These are phyloP conservation scores for Orbicella faveolata DNA, from an alignment of 64 coral and sea anemone species.

Conservation along the genomic window DNA sequence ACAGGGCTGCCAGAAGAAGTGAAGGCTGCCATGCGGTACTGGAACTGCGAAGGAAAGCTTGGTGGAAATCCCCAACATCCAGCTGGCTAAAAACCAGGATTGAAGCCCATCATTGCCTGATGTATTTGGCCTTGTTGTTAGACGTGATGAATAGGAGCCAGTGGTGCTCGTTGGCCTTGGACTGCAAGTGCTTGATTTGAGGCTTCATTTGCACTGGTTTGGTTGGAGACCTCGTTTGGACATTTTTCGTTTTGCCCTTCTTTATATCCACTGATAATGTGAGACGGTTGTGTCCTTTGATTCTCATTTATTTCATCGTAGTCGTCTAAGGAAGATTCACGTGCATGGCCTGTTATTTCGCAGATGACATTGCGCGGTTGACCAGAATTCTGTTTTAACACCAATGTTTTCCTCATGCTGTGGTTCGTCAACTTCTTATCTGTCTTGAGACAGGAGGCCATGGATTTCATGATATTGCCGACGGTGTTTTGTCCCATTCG, in stretches of 20 bases:
- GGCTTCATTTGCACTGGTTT: no score
- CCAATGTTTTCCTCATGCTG: no score
- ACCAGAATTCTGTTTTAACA: no score
- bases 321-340: no score
- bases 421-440: conserved; percentile 54
- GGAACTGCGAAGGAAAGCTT: conserved; percentile 1
- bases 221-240: neutral
- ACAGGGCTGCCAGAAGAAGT: no score
- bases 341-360: no score
- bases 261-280: neutral
- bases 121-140: conserved; percentile 7
- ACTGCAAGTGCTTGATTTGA: conserved; percentile 3
- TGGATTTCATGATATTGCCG: conserved; percentile 62
- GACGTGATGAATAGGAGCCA: neutral
- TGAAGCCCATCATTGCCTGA: neutral
- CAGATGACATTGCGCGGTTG: no score
- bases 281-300: neutral
- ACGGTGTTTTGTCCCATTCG: conserved; percentile 61
- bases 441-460: conserved; percentile 58
- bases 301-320: no score
- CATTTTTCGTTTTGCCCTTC: neutral
- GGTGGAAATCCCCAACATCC: conserved; percentile 6
- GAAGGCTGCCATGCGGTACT: no score
- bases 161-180: conserved; percentile 1
- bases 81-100: conserved; percentile 14